Percentiles rank a stretch among this genome's conserved stretches.
phyloP scores from a whole-genome alignment of 2,797 vertebrate genomes.

The Characodon lateralis region DNA sequence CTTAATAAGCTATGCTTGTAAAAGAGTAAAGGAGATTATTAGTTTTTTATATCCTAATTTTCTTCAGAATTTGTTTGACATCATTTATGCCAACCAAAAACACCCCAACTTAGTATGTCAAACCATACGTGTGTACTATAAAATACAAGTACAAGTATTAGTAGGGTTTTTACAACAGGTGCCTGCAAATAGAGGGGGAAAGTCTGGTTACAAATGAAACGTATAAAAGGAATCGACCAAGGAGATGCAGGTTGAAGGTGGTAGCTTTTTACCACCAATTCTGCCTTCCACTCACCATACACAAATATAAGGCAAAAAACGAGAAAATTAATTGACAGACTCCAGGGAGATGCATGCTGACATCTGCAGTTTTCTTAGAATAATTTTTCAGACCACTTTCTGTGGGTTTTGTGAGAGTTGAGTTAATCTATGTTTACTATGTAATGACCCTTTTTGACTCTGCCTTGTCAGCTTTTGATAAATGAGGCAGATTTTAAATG shows the following conservation, averaged over 20 bases:
- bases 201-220: constrained; percentile 46
- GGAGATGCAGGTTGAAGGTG: constrained; percentile 45
- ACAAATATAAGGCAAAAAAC: constrained; percentile 27
- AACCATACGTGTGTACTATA: constrained; percentile 36
- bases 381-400: constrained; percentile 62
- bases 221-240: constrained; percentile 47
- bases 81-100: constrained; percentile 29
- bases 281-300: constrained; percentile 9
- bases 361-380: constrained; percentile 64
- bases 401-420: constrained; percentile 68
- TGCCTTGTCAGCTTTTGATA: constrained; percentile 80
- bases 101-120: constrained; percentile 52
- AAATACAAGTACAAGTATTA: constrained; percentile 50
- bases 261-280: constrained; percentile 54
- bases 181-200: constrained; percentile 26
- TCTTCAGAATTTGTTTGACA: constrained; percentile 44
- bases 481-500: constrained; percentile 83
- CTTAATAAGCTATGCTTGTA: constrained; percentile 14
- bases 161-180: constrained; percentile 41
- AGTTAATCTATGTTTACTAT: constrained; percentile 80
- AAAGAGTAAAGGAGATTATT: constrained; percentile 38
- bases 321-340: constrained; percentile 60
- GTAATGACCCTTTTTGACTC: constrained; percentile 79
- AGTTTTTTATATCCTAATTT: constrained; percentile 38
- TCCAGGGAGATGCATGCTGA: constrained; percentile 56